Conservation (phyloP, 2,113 vertebrate species). For the Clarias macrocephalus region DNA sequence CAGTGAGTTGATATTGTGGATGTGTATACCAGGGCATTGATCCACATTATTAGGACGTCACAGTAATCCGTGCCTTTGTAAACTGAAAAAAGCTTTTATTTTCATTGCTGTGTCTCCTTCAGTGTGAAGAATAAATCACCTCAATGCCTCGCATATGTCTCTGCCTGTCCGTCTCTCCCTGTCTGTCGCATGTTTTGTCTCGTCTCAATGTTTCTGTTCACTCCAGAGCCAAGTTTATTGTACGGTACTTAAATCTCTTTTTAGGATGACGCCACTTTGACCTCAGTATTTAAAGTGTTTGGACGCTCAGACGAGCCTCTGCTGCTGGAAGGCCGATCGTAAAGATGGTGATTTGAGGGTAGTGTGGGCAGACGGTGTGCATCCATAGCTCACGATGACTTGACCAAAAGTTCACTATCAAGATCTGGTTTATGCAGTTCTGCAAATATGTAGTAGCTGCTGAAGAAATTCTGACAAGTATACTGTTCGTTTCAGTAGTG, state of each 20-base stretch:
- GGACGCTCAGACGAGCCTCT: slow-evolving; percentile 1
- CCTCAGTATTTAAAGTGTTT: not conserved
- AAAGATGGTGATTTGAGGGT: slow-evolving; percentile 7
- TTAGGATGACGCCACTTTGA: slow-evolving; percentile 11
- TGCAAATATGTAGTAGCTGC: not conserved
- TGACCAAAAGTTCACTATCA: not conserved
- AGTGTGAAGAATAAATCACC: slow-evolving; percentile 15
- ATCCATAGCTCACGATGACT: not conserved
- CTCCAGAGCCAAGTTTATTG: slow-evolving; percentile 1
- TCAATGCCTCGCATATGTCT: not conserved
- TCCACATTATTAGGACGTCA: slow-evolving; percentile 13
- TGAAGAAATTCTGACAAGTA: not conserved
- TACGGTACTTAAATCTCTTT: slow-evolving; percentile 33
- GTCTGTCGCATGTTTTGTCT: not conserved
- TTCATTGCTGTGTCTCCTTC: slow-evolving; percentile 10
- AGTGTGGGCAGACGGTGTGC: not conserved
- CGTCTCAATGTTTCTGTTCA: not conserved
- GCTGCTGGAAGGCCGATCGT: not conserved
- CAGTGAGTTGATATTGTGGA: not conserved
- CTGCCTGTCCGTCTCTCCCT: not conserved
- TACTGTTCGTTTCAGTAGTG: not conserved
- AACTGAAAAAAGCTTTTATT: slow-evolving; percentile 15
- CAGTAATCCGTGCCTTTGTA: slow-evolving; percentile 22
- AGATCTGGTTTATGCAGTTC: not conserved
- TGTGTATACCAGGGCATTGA: not conserved